These are phyloP conservation scores for Alosa alosa DNA, from an alignment of 2,113 vertebrate species.

Conservation along the genomic window DNA sequence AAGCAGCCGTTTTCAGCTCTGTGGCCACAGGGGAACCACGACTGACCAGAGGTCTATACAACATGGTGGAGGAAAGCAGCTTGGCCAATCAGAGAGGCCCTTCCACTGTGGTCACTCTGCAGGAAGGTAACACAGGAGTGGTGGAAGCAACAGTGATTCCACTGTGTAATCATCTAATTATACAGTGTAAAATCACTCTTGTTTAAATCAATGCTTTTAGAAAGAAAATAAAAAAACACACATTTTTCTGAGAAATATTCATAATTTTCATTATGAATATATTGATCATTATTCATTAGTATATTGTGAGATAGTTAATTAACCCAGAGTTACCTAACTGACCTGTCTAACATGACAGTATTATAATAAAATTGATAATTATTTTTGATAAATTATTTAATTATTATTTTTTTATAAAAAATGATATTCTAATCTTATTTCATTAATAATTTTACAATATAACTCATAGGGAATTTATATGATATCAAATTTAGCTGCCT, in stretches of 20 bases:
- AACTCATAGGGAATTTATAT: background rate
- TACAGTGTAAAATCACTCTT: background rate
- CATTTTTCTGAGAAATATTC: no score
- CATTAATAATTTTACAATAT: background rate
- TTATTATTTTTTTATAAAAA: background rate
- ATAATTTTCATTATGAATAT: no score
- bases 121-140: slow-evolving; percentile 67
- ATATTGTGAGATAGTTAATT: no score
- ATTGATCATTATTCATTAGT: no score
- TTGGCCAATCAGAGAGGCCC: slow-evolving; percentile 53
- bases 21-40: slow-evolving; percentile 68
- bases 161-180: background rate
- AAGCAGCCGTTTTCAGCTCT: slow-evolving; percentile 64
- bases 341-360: no score
- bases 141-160: background rate
- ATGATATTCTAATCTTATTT: background rate
- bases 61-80: slow-evolving; percentile 55
- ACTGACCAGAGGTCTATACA: slow-evolving; percentile 58
- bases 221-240: no score
- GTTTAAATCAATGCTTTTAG: no score
- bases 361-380: no score
- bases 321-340: no score
- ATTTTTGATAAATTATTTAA: background rate
- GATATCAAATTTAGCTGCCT: background rate
- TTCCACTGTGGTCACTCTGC: slow-evolving; percentile 54